A percentile compares a stretch with the other conserved stretches of the same genome.
Evolutionary conservation across 2,113 vertebrate species (phyloP).

Genomic region (Gambusia affinis): DNA sequence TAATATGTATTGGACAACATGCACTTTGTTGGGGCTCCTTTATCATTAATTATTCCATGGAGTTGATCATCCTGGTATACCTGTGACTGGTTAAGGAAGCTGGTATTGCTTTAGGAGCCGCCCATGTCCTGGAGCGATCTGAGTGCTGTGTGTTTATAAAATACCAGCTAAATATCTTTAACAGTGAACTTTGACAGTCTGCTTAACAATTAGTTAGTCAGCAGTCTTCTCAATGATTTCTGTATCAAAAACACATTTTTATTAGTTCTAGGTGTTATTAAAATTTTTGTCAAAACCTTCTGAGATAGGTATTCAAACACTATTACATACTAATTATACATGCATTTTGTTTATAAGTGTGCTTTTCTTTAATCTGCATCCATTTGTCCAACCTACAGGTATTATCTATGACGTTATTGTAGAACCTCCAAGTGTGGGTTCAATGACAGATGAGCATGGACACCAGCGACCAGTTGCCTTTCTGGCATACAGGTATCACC

Average conservation of each 20-base stretch:
- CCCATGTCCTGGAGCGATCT: too few species aligned
- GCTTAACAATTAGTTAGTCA: not conserved
- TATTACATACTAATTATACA: too few species aligned
- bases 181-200: not conserved
- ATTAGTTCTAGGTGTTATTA: not conserved
- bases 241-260: not conserved
- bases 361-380: not conserved
- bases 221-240: not conserved
- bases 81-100: too few species aligned
- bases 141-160: too few species aligned
- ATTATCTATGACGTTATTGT: constrained; percentile 99
- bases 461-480: constrained; percentile 98
- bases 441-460: constrained; percentile 97
- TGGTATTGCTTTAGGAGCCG: too few species aligned
- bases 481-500: constrained; percentile 90
- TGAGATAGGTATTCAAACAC: not conserved
- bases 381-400: constrained; percentile 72
- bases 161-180: too few species aligned
- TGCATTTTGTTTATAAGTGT: too few species aligned
- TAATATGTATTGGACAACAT: too few species aligned
- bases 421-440: constrained; percentile 98
- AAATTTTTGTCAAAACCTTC: not conserved
- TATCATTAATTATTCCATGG: too few species aligned
- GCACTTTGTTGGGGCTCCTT: too few species aligned
- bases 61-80: too few species aligned